These are phyloP conservation scores for Rhinoraja longicauda DNA, from an alignment of 2,797 vertebrate genomes.

Conservation along the genomic window DNA sequence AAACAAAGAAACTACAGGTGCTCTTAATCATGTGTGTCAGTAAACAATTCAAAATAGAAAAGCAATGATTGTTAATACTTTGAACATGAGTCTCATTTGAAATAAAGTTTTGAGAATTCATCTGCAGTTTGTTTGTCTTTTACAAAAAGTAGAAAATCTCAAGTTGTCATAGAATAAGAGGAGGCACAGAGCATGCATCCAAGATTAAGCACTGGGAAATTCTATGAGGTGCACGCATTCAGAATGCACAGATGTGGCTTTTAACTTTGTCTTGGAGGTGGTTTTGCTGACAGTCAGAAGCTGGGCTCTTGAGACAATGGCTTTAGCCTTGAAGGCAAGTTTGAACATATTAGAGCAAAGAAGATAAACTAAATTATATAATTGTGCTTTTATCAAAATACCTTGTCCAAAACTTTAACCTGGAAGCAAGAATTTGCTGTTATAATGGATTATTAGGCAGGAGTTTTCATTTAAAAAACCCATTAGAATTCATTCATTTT, in stretches of 20 bases:
- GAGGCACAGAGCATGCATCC: neutral
- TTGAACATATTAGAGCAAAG: neutral
- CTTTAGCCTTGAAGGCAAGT: neutral
- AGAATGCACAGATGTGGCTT: conserved; percentile 17
- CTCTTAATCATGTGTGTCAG: conserved; percentile 33
- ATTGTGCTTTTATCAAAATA: neutral
- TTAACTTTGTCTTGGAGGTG: conserved; percentile 5
- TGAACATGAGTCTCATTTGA: neutral
- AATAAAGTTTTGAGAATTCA: conserved; percentile 27
- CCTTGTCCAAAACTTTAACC: neutral
- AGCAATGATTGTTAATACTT: conserved; percentile 17
- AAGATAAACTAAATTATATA: neutral
- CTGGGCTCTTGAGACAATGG: neutral
- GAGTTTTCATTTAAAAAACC: neutral
- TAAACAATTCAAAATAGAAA: conserved; percentile 10
- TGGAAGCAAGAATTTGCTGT: neutral
- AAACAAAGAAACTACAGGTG: conserved; percentile 28
- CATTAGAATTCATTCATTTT: neutral
- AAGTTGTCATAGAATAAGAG: neutral
- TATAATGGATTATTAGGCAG: neutral
- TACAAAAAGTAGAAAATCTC: neutral
- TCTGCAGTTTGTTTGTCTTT: conserved; percentile 20
- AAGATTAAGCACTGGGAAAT: neutral
- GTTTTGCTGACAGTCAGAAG: neutral
- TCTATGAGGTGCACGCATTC: neutral